Evolutionary conservation across 2,888 invertebrate species (phyloP).

Genomic region (Epistrophe grossulariae): DNA sequence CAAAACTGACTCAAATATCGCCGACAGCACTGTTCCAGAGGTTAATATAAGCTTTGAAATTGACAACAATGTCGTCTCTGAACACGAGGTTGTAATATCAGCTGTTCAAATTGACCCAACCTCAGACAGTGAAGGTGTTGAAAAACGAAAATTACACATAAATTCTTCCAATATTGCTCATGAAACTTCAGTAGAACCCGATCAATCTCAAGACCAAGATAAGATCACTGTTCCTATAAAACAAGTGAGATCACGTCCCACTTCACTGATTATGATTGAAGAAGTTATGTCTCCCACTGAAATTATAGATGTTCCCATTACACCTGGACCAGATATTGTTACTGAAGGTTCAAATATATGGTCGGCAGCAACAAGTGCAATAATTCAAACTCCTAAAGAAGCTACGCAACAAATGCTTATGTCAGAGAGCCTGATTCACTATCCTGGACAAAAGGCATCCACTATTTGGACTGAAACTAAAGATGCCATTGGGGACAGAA

Average conservation of each 20-base stretch:
- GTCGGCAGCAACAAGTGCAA: slow-evolving; percentile 77
- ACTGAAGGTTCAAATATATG: slow-evolving; percentile 79
- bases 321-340: slow-evolving; percentile 83
- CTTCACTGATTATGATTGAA: slow-evolving; percentile 85
- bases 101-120: slow-evolving; percentile 77
- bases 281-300: slow-evolving; percentile 84
- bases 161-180: slow-evolving; percentile 80
- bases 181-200: slow-evolving; percentile 79
- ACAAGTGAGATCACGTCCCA: slow-evolving; percentile 81
- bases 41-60: slow-evolving; percentile 81
- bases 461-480: slow-evolving; percentile 85
- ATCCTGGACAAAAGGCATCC: slow-evolving; percentile 78
- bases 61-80: slow-evolving; percentile 77
- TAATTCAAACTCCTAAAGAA: slow-evolving; percentile 75
- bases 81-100: slow-evolving; percentile 78
- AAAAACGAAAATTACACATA: slow-evolving; percentile 79
- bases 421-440: slow-evolving; percentile 80
- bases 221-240: slow-evolving; percentile 79
- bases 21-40: slow-evolving; percentile 80
- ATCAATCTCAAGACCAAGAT: slow-evolving; percentile 79
- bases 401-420: slow-evolving; percentile 79
- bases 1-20: slow-evolving; percentile 77
- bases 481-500: slow-evolving; percentile 85
- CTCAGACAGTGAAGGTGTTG: slow-evolving; percentile 50
- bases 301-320: slow-evolving; percentile 84